Conservation (phyloP, 2,113 vertebrate genomes). For the Nothobranchius kuhntae region DNA sequence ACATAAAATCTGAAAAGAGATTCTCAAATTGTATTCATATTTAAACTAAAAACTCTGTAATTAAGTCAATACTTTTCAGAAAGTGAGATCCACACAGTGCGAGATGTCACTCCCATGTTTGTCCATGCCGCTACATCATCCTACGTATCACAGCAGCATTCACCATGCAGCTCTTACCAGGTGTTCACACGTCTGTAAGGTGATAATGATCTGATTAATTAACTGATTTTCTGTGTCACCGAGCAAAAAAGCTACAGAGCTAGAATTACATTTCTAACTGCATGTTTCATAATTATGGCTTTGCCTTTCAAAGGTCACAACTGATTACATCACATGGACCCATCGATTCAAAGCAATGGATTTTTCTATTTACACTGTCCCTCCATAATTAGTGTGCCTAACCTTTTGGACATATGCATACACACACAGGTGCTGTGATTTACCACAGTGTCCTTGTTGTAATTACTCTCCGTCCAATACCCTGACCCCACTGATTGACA, state of each 20-base stretch:
- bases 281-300: slow-evolving; percentile 20
- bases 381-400: slow-evolving; percentile 65
- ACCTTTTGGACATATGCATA: slow-evolving; percentile 47
- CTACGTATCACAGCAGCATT: slow-evolving; percentile 49
- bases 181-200: slow-evolving; percentile 63
- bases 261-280: slow-evolving; percentile 1
- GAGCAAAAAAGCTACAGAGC: slow-evolving; percentile 11
- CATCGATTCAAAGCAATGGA: slow-evolving; percentile 62
- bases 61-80: background rate
- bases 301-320: slow-evolving; percentile 28
- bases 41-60: slow-evolving; percentile 5
- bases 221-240: slow-evolving; percentile 14
- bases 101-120: slow-evolving; percentile 31
- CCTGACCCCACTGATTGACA: slow-evolving; percentile 69
- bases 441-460: slow-evolving; percentile 59
- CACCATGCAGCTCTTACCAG: slow-evolving; percentile 39
- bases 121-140: slow-evolving; percentile 21
- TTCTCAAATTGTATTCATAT: background rate
- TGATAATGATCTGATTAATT: slow-evolving; percentile 63
- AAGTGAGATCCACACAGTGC: slow-evolving; percentile 29
- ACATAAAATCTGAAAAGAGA: too few relatives aligned
- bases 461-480: slow-evolving; percentile 73
- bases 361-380: slow-evolving; percentile 63
- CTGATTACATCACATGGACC: slow-evolving; percentile 54
- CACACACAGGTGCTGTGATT: slow-evolving; percentile 43